phyloP scores from a whole-genome alignment of 2,797 vertebrate genomes.

The Eidolon dupreanum region DNA sequence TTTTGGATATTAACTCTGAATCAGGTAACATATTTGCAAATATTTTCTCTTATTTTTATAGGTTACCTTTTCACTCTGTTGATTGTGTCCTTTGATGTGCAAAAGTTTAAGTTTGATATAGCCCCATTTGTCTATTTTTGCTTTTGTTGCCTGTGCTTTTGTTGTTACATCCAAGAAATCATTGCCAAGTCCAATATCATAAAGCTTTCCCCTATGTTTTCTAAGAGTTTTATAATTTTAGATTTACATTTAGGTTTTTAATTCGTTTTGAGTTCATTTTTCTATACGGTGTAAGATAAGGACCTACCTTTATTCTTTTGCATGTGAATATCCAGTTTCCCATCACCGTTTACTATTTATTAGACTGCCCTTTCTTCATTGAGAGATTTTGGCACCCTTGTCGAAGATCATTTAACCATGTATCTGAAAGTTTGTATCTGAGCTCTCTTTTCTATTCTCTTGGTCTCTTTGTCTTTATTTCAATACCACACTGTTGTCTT shows the following conservation, averaged over 20 bases:
- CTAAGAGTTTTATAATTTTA: neutral
- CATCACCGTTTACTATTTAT: neutral
- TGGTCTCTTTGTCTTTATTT: neutral
- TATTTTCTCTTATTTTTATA: neutral
- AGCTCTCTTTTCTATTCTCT: neutral
- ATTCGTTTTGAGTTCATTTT: neutral
- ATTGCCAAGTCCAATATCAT: neutral
- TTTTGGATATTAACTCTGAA: neutral
- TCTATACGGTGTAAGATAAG: neutral
- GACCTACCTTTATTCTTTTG: neutral
- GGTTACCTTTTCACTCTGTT: neutral
- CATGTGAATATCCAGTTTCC: neutral
- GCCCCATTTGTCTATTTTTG: neutral
- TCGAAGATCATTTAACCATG: neutral
- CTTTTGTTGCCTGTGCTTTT: neutral
- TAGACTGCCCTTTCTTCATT: neutral
- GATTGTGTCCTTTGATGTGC: neutral
- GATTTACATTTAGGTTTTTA: neutral
- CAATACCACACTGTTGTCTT: neutral
- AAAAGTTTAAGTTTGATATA: neutral
- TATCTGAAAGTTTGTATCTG: neutral
- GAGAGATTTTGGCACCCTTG: neutral
- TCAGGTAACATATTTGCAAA: neutral
- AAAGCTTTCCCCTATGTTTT: neutral
- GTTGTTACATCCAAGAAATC: neutral